Percentiles rank a stretch among this genome's conserved stretches.
Conservation (phyloP, 2,797 vertebrate species). For the Rhinichthys osculus region DNA sequence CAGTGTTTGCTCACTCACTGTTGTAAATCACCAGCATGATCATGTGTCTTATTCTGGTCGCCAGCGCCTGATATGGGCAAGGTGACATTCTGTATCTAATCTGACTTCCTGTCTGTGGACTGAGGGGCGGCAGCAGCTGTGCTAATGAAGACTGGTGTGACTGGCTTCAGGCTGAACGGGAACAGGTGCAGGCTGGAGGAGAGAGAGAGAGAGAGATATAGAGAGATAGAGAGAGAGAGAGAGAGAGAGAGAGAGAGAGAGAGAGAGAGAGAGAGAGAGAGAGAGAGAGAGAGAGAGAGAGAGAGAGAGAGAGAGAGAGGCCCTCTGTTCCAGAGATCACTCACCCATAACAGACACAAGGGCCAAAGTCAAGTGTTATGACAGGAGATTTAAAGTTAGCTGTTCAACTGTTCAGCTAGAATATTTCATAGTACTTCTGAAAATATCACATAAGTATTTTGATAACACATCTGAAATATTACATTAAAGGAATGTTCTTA, state of each 20-base stretch:
- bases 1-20: slow-evolving; percentile 1
- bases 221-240: background rate
- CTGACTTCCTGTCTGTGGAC: slow-evolving; percentile 36
- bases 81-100: slow-evolving; percentile 49
- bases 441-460: background rate
- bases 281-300: slow-evolving; percentile 17
- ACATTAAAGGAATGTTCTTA: background rate
- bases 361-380: background rate
- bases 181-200: slow-evolving; percentile 42
- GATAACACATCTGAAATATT: background rate
- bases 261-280: slow-evolving; percentile 3
- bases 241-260: slow-evolving; percentile 1
- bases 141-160: slow-evolving; percentile 23
- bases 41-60: slow-evolving; percentile 29
- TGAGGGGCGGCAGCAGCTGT: slow-evolving; percentile 37
- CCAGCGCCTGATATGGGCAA: slow-evolving; percentile 36
- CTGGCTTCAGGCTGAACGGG: slow-evolving; percentile 15
- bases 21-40: background rate
- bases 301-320: background rate
- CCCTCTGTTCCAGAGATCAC: slow-evolving; percentile 31
- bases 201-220: background rate
- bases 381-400: background rate
- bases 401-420: background rate
- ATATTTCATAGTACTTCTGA: background rate
- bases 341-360: background rate